Evolutionary conservation across 2,888 invertebrate genomes (phyloP).

Genomic region (Pollenia labialis): DNA sequence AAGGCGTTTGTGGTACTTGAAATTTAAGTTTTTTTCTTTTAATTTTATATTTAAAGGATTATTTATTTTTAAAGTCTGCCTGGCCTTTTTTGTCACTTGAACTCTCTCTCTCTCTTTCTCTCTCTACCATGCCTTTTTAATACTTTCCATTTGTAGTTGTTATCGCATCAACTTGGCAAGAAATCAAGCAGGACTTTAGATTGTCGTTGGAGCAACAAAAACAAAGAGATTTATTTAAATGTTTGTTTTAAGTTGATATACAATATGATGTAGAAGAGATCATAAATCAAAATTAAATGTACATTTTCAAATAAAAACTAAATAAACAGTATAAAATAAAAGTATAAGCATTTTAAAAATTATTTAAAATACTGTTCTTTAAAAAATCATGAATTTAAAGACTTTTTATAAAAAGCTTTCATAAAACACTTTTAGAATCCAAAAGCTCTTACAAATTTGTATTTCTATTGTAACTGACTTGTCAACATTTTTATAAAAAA

Average conservation of each 20-base stretch:
- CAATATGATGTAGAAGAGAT: constrained; percentile 60
- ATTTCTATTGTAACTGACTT: too few species aligned
- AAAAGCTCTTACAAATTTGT: too few species aligned
- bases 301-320: constrained; percentile 40
- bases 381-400: too few species aligned
- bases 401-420: too few species aligned
- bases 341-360: background rate
- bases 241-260: constrained; percentile 59
- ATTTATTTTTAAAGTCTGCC: constrained; percentile 45
- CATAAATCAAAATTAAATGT: constrained; percentile 71
- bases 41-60: constrained; percentile 63
- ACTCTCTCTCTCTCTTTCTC: background rate
- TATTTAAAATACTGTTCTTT: too few species aligned
- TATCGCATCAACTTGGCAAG: constrained; percentile 54
- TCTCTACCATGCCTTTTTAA: too few species aligned
- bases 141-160: constrained; percentile 23
- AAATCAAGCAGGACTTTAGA: constrained; percentile 58
- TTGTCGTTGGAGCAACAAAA: constrained; percentile 3
- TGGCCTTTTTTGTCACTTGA: constrained; percentile 11
- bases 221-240: constrained; percentile 62
- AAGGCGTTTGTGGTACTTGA: background rate
- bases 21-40: background rate
- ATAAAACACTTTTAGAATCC: too few species aligned
- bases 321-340: constrained; percentile 21
- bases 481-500: too few species aligned